A percentile compares a stretch with the other conserved stretches of the same genome.
phyloP scores from a whole-genome alignment of 2,113 vertebrate genomes.

The Oreochromis spilurus region DNA sequence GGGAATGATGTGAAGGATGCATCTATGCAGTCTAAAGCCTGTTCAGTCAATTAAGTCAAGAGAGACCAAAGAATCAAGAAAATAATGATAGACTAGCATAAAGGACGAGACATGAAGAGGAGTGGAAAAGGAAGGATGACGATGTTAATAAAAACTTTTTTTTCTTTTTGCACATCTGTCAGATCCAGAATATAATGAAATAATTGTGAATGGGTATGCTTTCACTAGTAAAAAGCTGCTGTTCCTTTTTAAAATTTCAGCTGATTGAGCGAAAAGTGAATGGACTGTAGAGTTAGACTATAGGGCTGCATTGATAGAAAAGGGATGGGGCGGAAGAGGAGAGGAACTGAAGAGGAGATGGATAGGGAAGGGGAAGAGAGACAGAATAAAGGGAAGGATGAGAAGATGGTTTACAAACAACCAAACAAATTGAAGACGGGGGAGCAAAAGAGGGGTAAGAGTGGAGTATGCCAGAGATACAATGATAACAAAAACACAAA shows the following conservation, averaged over 20 bases:
- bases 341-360: background rate
- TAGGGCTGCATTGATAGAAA: background rate
- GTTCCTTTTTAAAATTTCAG: background rate
- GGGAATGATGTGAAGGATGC: background rate
- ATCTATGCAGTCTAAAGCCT: background rate
- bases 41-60: background rate
- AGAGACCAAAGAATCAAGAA: background rate
- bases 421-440: constrained; percentile 4
- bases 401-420: background rate
- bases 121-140: constrained; percentile 21
- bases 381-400: background rate
- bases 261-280: constrained; percentile 22
- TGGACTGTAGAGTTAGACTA: background rate
- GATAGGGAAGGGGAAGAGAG: background rate
- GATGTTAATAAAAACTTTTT: background rate
- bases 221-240: background rate
- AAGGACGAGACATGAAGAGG: background rate
- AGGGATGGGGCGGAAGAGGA: background rate
- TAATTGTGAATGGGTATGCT: background rate
- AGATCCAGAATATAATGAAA: constrained; percentile 1
- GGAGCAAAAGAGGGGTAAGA: background rate
- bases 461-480: background rate
- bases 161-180: constrained; percentile 19
- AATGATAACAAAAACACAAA: constrained; percentile 6
- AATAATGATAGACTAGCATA: background rate